These are phyloP conservation scores for Taurulus bubalis DNA, from an alignment of 2,113 vertebrate species.

Conservation along the genomic window DNA sequence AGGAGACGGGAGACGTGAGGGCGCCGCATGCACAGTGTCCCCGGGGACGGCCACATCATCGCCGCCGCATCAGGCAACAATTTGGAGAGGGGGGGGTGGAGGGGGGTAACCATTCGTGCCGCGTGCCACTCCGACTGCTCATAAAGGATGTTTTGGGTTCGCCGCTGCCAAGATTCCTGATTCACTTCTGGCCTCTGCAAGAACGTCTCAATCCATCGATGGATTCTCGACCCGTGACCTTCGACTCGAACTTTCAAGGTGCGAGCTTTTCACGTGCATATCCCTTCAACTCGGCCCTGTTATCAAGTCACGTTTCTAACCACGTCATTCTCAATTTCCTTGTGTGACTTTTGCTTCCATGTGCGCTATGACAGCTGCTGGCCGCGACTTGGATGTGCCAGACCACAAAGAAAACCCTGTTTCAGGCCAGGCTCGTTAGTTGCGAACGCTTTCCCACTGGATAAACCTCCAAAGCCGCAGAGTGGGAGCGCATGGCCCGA, in stretches of 20 bases:
- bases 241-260: conserved; percentile 27
- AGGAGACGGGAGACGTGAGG: conserved; percentile 51
- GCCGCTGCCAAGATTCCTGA: conserved; percentile 60
- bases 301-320: conserved; percentile 53
- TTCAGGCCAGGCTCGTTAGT: conserved; percentile 68
- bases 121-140: conserved; percentile 62
- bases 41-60: conserved; percentile 63
- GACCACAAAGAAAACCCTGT: conserved; percentile 62
- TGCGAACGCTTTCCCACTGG: conserved; percentile 67
- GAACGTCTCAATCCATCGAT: conserved; percentile 57
- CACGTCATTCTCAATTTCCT: conserved; percentile 73
- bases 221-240: conserved; percentile 30
- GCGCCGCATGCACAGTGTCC: conserved; percentile 35
- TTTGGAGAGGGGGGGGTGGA: conserved; percentile 60
- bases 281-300: conserved; percentile 27
- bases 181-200: conserved; percentile 50
- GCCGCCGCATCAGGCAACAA: conserved; percentile 74
- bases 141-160: conserved; percentile 62
- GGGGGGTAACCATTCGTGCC: conserved; percentile 61
- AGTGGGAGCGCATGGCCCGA: conserved; percentile 36
- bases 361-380: conserved; percentile 67
- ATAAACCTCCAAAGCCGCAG: conserved; percentile 66
- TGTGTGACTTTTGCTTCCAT: conserved; percentile 50
- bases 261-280: not conserved
- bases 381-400: conserved; percentile 56